Evolutionary conservation across 2,113 vertebrate species (phyloP), one percentile per base, ranked within the genome.

Genomic region (Cheirogaleus medius): DNA sequence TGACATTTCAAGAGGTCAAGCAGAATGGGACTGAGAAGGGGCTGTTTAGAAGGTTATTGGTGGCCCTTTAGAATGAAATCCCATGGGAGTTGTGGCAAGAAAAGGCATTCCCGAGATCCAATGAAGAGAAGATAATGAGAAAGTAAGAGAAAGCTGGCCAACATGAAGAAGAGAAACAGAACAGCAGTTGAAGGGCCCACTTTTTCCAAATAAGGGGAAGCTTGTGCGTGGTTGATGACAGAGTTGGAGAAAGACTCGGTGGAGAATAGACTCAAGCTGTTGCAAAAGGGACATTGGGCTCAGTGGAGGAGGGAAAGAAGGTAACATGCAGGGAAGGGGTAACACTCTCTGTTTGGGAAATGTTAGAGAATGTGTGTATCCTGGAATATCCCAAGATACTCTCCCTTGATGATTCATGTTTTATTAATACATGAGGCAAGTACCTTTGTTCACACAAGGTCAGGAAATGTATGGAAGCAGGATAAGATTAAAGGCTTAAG

Each of bases 401-500:
- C 39, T 87, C 14, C 54, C 7, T 39, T 63, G 13, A 18, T 71
- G 42, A 49, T 83, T 90, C 2, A 0, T 18, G 37, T 71, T 77
- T 60, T 23, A 23, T 21, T 47, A 86, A 82, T 47, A 25, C 9
- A 63, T 17, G 52, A 90, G 54, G 58, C 32, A 44, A 49, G 52
- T 73, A 1, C 17, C 3, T 95, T 90, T 85, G 49, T 85, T 91
- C 66, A 47, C 6, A 21, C 13, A 56, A 97, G 15, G 13, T 87
- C 87, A 90, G 32, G 39, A 96, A 81, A 76, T 87, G 2, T n/a
- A 56, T 90, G 42, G 39, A 85, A 66, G 8, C 34, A 58, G 77
- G 68, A 54, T 66, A 49, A 76, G 27, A 92, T 82, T 92, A 94
- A 86, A 12, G 4, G n/a, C 32, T 96, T 92, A 81, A 74, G 42